A percentile compares a stretch with the other conserved stretches of the same genome.
Conservation (phyloP, 2,888 invertebrate genomes). For the Malthinus flaveolus region DNA sequence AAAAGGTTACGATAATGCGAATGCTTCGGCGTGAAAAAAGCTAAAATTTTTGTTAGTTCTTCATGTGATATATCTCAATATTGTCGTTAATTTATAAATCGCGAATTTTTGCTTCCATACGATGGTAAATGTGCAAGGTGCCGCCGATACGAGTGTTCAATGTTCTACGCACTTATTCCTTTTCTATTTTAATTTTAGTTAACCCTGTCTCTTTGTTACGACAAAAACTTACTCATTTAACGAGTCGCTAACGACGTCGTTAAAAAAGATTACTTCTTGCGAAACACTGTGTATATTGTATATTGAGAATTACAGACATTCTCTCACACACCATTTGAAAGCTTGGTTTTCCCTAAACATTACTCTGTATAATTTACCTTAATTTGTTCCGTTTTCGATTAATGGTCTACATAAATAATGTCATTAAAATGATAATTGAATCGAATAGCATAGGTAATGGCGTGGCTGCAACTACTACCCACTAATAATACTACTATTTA, state of each 20-base stretch:
- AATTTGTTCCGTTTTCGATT: no score
- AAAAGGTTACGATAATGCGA: slow-evolving; percentile 70
- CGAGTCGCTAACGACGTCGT: no score
- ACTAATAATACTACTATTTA: no score
- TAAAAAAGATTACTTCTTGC: background rate
- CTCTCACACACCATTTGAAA: no score
- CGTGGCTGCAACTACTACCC: no score
- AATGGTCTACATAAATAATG: no score
- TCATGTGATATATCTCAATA: slow-evolving; percentile 4
- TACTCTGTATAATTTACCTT: no score
- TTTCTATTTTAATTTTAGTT: background rate
- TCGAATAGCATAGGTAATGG: no score
- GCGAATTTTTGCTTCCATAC: slow-evolving; percentile 22
- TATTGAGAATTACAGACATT: no score
- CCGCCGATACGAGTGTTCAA: slow-evolving; percentile 15
- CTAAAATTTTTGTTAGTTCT: slow-evolving; percentile 7
- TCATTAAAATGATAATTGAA: no score
- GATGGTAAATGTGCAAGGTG: slow-evolving; percentile 9
- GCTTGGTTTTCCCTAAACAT: no score
- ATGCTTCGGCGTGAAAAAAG: slow-evolving; percentile 24
- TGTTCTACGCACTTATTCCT: slow-evolving; percentile 12
- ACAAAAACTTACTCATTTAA: background rate
- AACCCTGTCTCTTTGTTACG: background rate
- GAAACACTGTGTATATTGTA: no score
- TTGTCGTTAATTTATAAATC: slow-evolving; percentile 2